Evolutionary conservation across 2,888 invertebrate genomes (phyloP).

Genomic region (Lithophane socia): DNA sequence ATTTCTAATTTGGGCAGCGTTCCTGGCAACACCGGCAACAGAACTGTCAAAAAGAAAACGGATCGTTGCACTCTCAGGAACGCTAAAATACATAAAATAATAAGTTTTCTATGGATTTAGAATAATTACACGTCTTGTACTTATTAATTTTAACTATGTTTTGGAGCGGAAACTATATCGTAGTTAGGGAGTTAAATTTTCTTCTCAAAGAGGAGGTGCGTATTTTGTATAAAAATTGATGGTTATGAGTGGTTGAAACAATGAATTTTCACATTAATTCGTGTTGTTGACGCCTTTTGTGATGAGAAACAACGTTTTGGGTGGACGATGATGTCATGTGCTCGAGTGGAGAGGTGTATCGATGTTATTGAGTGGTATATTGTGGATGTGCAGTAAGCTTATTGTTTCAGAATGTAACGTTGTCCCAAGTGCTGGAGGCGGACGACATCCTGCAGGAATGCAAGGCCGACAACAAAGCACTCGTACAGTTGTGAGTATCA

Average conservation of each 20-base stretch:
- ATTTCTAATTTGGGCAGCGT: not conserved
- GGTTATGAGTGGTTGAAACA: conserved; percentile 81
- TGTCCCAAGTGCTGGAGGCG: conserved; percentile 97
- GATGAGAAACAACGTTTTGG: conserved; percentile 19
- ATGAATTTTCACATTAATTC: conserved; percentile 69
- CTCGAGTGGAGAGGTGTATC: conserved; percentile 21
- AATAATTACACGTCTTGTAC: conserved; percentile 80
- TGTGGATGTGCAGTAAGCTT: conserved; percentile 59
- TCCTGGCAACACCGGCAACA: conserved; percentile 65
- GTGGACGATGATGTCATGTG: conserved; percentile 31
- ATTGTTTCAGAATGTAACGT: conserved; percentile 95
- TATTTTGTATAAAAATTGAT: conserved; percentile 83
- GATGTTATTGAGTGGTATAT: conserved; percentile 29
- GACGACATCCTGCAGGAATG: conserved; percentile 99
- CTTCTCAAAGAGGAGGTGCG: conserved; percentile 94
- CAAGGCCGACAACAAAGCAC: conserved; percentile 96
- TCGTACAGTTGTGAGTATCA: conserved; percentile 97
- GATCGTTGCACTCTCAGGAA: conserved; percentile 83
- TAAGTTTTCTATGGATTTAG: conserved; percentile 87
- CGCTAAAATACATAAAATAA: conserved; percentile 81
- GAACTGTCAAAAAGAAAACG: conserved; percentile 82
- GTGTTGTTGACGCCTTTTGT: conserved; percentile 60
- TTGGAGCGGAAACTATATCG: conserved; percentile 95
- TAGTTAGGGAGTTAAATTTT: conserved; percentile 94
- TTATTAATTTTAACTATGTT: conserved; percentile 92